Percentiles rank a stretch among this genome's conserved stretches.
These are phyloP conservation scores for Trichonephila inaurata DNA, from an alignment of 1,140 invertebrate species.

Conservation along the genomic window DNA sequence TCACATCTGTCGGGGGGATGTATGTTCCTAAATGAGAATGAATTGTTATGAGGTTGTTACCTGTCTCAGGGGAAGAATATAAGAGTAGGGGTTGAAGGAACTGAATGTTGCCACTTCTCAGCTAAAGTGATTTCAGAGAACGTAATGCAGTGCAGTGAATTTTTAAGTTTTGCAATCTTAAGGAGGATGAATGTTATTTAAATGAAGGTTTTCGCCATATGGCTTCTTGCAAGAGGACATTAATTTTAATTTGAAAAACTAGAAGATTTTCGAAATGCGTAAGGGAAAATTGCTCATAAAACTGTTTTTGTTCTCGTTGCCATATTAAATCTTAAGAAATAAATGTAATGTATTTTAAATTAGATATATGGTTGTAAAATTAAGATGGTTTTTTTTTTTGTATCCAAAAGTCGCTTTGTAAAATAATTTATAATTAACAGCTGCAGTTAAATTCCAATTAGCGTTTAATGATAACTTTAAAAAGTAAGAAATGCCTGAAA, in stretches of 20 bases:
- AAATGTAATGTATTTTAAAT: too few relatives aligned
- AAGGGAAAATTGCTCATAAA: too few relatives aligned
- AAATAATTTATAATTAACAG: too few relatives aligned
- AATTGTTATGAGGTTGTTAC: constrained; percentile 62
- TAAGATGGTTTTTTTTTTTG: too few relatives aligned
- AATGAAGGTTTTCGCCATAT: neutral
- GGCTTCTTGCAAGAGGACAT: neutral
- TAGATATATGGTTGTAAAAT: too few relatives aligned
- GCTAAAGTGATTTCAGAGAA: neutral
- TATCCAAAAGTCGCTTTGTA: too few relatives aligned
- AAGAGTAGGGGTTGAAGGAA: neutral
- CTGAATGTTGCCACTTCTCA: constrained; percentile 15
- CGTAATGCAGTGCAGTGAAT: neutral
- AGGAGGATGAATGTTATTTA: neutral
- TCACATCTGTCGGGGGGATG: constrained; percentile 30
- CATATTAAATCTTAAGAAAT: neutral
- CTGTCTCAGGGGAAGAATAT: neutral
- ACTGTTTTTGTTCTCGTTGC: too few relatives aligned
- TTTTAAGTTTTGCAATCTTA: neutral
- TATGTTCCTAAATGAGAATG: constrained; percentile 53
- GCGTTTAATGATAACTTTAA: too few relatives aligned
- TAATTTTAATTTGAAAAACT: neutral
- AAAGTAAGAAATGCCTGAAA: too few relatives aligned
- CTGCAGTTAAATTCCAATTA: too few relatives aligned
- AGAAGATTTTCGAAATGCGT: too few relatives aligned